Conservation (phyloP, 2,797 vertebrate species). For the Oreochromis grahami region DNA sequence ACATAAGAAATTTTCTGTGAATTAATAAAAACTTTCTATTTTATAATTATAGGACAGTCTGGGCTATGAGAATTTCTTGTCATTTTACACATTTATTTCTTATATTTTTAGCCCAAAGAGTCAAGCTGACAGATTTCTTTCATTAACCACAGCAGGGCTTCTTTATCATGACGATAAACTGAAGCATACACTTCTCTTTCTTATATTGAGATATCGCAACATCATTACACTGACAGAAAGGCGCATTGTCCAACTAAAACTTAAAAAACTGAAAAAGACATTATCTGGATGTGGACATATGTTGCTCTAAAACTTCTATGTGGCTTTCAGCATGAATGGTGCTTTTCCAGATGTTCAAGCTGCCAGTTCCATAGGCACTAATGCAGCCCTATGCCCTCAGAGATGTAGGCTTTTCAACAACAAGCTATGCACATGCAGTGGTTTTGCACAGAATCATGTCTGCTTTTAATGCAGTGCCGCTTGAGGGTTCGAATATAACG, state of each 20-base stretch:
- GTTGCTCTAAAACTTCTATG: neutral
- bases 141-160: neutral
- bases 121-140: neutral
- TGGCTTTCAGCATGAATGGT: neutral
- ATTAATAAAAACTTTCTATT: neutral
- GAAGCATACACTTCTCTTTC: neutral
- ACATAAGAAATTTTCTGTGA: neutral
- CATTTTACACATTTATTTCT: neutral
- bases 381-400: neutral
- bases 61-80: neutral
- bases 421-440: neutral
- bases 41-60: neutral
- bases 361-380: neutral
- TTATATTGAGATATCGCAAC: neutral
- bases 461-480: neutral
- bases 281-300: neutral
- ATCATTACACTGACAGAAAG: neutral
- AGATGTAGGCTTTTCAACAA: neutral
- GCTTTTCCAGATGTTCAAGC: neutral
- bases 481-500: accelerated
- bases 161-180: neutral
- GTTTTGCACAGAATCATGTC: neutral
- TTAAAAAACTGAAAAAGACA: neutral
- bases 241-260: neutral
- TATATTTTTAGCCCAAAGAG: neutral